Evolutionary conservation across 2,888 invertebrate species (phyloP).

Genomic region (Mythimna pallens): DNA sequence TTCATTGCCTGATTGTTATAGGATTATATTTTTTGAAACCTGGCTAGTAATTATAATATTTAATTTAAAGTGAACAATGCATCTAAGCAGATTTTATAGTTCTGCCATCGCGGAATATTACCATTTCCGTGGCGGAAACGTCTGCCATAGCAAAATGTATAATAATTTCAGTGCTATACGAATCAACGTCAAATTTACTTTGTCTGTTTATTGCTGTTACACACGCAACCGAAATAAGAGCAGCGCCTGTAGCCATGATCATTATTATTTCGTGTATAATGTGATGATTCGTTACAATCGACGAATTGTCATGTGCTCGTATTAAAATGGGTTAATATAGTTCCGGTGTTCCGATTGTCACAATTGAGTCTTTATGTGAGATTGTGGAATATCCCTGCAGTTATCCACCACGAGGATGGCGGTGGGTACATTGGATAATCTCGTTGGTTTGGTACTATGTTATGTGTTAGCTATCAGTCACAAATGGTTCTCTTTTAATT

Average conservation of each 20-base stretch:
- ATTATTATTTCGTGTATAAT: constrained; percentile 44
- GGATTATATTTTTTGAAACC: background rate
- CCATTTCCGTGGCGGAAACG: constrained; percentile 38
- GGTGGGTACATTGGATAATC: constrained; percentile 50
- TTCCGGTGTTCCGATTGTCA: constrained; percentile 35
- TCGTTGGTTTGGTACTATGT: constrained; percentile 18
- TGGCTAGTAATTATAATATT: background rate
- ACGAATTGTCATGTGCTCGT: constrained; percentile 19
- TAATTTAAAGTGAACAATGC: constrained; percentile 9
- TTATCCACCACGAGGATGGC: constrained; percentile 39
- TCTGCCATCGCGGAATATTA: constrained; percentile 9
- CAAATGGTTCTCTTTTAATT: constrained; percentile 40
- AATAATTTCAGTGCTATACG: constrained; percentile 34
- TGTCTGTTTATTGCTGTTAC: constrained; percentile 38
- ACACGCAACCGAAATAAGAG: constrained; percentile 47
- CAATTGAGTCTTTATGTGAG: constrained; percentile 47
- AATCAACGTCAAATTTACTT: constrained; percentile 45
- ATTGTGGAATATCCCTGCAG: constrained; percentile 49
- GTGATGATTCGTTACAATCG: constrained; percentile 31
- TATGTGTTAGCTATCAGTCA: constrained; percentile 7
- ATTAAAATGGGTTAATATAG: constrained; percentile 43
- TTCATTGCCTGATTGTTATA: background rate
- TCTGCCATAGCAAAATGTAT: constrained; percentile 37
- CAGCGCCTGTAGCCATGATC: constrained; percentile 11
- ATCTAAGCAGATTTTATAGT: constrained; percentile 9